Conservation (phyloP, 2,797 vertebrate species). For the Pterois miles region DNA sequence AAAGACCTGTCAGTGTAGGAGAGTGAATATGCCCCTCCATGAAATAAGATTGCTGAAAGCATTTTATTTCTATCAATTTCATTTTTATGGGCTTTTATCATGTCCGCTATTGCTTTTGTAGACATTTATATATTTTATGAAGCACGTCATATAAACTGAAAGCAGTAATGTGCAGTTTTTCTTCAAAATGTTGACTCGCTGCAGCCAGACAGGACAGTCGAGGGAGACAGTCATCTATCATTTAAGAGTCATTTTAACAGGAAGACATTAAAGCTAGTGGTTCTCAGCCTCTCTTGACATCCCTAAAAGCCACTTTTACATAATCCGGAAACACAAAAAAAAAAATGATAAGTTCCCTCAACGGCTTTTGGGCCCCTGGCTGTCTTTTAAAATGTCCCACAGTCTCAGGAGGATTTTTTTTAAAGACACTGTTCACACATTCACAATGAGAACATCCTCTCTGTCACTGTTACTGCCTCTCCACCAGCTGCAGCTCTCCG, state of each 20-base stretch:
- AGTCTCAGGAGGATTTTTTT: conserved; percentile 30
- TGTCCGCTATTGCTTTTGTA: conserved; percentile 17
- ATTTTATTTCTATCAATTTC: conserved; percentile 29
- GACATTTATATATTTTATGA: conserved; percentile 27
- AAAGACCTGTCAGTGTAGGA: conserved; percentile 2
- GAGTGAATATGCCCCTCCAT: not conserved
- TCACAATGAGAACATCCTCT: conserved; percentile 37
- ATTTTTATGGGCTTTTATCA: conserved; percentile 24
- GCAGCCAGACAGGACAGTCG: conserved; percentile 20
- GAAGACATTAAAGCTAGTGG: conserved; percentile 50
- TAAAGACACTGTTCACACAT: conserved; percentile 45
- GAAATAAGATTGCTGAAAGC: not conserved
- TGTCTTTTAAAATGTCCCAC: conserved; percentile 55
- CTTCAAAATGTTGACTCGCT: conserved; percentile 13
- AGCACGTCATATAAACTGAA: conserved; percentile 29
- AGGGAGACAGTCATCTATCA: conserved; percentile 42
- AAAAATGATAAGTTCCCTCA: conserved; percentile 46
- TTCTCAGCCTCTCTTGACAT: conserved; percentile 47
- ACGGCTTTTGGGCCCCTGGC: conserved; percentile 31
- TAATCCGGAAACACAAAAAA: conserved; percentile 50
- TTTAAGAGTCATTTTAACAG: conserved; percentile 57
- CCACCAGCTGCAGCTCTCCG: conserved; percentile 1
- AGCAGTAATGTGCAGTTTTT: conserved; percentile 36
- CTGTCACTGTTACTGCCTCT: conserved; percentile 17
- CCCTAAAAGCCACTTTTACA: conserved; percentile 62